Percentiles rank a stretch among this genome's conserved stretches.
Conservation (phyloP, 2,113 vertebrate genomes). For the Tachycineta bicolor region DNA sequence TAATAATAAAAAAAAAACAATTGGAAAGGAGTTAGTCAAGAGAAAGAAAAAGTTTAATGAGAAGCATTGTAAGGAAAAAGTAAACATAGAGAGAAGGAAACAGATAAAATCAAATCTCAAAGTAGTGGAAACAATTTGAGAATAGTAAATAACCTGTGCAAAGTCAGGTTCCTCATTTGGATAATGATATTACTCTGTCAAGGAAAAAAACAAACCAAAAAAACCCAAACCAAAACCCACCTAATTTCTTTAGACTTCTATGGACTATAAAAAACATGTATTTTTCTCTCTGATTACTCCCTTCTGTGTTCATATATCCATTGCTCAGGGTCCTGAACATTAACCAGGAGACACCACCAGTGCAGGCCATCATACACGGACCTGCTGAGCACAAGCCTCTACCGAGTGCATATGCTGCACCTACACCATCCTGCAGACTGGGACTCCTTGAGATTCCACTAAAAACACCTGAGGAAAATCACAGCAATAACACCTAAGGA, state of each 20-base stretch:
- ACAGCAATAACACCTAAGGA: not conserved
- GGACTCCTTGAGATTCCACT: not conserved
- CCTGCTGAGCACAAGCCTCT: not conserved
- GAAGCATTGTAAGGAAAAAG: not conserved
- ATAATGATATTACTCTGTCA: not conserved
- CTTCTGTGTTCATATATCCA: not conserved
- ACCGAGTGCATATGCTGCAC: rapidly evolving
- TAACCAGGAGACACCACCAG: not conserved
- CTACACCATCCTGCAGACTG: not conserved
- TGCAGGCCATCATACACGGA: not conserved
- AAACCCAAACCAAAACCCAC: not conserved
- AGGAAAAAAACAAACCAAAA: not conserved
- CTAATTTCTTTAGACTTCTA: not conserved
- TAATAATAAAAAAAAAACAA: not conserved
- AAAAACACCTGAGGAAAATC: not conserved
- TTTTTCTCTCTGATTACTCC: not conserved
- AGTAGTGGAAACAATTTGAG: not conserved
- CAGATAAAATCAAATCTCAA: not conserved
- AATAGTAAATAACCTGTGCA: not conserved
- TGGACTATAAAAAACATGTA: not conserved
- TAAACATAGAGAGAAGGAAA: not conserved
- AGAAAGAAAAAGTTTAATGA: not conserved
- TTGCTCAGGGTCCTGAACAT: not conserved
- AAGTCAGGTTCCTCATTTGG: not conserved
- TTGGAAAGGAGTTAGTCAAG: not conserved